A percentile compares a stretch with the other conserved stretches of the same genome.
These are phyloP conservation scores for Drosophila baimaii DNA, from an alignment of 1,140 invertebrate genomes.

Conservation along the genomic window DNA sequence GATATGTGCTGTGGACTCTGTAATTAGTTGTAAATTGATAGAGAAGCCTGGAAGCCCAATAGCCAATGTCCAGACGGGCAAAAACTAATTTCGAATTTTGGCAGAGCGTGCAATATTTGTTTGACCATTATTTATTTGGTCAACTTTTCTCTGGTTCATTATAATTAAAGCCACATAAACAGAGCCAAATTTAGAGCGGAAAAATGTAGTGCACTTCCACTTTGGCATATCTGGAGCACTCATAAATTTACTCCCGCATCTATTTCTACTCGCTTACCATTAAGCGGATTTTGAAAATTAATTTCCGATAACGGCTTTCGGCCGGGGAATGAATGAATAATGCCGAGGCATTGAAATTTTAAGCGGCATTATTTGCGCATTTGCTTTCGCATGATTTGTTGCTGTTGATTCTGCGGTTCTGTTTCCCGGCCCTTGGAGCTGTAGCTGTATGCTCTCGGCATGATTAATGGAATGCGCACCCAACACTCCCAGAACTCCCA, in stretches of 20 bases:
- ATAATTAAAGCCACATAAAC: conserved; percentile 1
- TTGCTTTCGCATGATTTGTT: conserved; percentile 57
- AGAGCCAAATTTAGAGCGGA: not conserved
- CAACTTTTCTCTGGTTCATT: conserved; percentile 1
- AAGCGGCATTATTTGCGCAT: conserved; percentile 60
- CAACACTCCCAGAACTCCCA: not conserved
- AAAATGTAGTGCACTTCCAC: not conserved
- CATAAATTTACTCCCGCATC: conserved; percentile 33
- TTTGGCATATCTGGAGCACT: conserved; percentile 26
- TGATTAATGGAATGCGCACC: conserved; percentile 58
- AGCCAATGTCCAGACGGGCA: not conserved
- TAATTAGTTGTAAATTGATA: conserved; percentile 19
- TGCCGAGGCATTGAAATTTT: conserved; percentile 59
- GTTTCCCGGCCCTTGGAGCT: conserved; percentile 43
- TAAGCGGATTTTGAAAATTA: conserved; percentile 54
- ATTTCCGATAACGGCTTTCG: conserved; percentile 54
- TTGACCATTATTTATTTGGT: too few relatives aligned
- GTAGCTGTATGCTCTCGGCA: conserved; percentile 30
- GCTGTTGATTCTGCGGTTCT: conserved; percentile 59
- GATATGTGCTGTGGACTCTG: not conserved
- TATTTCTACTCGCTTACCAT: conserved; percentile 27
- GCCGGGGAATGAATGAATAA: conserved; percentile 44
- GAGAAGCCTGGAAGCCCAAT: conserved; percentile 9
- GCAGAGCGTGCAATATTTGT: not conserved
- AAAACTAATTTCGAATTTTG: not conserved